Evolutionary conservation across 2,797 vertebrate genomes (phyloP).

Genomic region (Dermochelys coriacea): DNA sequence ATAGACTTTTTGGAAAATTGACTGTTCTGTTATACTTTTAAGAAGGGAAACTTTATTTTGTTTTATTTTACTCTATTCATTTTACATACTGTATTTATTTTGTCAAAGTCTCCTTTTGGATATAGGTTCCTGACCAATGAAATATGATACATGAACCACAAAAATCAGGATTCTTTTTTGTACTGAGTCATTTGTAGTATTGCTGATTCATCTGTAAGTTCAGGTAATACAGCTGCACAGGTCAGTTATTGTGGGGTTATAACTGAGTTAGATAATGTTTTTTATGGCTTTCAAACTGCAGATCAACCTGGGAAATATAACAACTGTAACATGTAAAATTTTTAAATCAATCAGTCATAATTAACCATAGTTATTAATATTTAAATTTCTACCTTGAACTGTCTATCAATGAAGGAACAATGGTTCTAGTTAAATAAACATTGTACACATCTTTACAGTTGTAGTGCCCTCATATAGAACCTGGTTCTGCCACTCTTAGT

Average conservation of each 20-base stretch:
- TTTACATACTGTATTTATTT: conserved; percentile 47
- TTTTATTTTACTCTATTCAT: conserved; percentile 58
- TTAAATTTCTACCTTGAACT: conserved; percentile 5
- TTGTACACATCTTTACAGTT: not conserved
- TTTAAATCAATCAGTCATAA: not conserved
- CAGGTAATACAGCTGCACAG: conserved; percentile 55
- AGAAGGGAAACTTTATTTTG: conserved; percentile 35
- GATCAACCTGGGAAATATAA: not conserved
- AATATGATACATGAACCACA: conserved; percentile 36
- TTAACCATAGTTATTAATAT: not conserved
- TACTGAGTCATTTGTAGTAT: conserved; percentile 7
- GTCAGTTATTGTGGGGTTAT: conserved; percentile 63
- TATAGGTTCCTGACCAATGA: conserved; percentile 32
- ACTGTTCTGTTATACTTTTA: conserved; percentile 5
- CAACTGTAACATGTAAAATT: not conserved
- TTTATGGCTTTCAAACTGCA: conserved; percentile 45
- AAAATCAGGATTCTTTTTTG: not conserved
- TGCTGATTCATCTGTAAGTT: conserved; percentile 45
- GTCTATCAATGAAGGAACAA: not conserved
- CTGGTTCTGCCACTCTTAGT: not conserved
- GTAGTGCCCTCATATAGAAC: not conserved
- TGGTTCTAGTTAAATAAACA: not conserved
- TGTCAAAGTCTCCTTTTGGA: conserved; percentile 38
- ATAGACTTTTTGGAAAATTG: not conserved
- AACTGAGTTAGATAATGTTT: conserved; percentile 56